Base-by-base conservation (phyloP, 2,113 vertebrate species). In the Psilopsiagon aurifrons region DNA sequence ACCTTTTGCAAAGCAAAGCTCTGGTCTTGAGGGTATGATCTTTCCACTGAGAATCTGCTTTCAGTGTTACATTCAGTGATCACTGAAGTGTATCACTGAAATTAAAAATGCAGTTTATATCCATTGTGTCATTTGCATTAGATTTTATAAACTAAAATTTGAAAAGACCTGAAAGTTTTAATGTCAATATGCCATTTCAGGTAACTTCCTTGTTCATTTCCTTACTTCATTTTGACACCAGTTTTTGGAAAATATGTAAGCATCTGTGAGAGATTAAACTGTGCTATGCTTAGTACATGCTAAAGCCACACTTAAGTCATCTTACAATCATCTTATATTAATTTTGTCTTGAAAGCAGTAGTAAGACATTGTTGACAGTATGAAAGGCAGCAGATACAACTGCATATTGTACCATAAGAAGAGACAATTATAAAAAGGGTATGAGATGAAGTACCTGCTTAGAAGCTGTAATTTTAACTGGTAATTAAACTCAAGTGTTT, bases 401-500 rank as follows among this genome's bases (percentile, higher is more conserved):
- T 97, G 54, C 78, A 68, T 96, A 97, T 97, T 97, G 94, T 97
- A 94, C 94, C 84, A 93, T 97, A 97, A 97, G 92, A 96, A 96
- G 90, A 96, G 81, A 97, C 94, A 96, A 98, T 98, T 98, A 96
- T 86, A 93, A 95, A 97, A 96, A 94, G 95, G 86, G 46, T 95
- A 93, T 78, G 96, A 97, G 95, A 98, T 98, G 81, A 98, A 98
- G 97, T 98, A 97, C 94, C 96, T 97, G 96, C 95, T 97, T 92
- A 94, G 68, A 96, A 97, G 84, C 96, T 97, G 76, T 97, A 97
- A 98, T 98, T 98, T 97, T 96, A 97, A 91, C 95, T 97, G 91
- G 93, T 97, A 98, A 98, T 98, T 98, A 98, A 98, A 97, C 88
- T 98, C 95, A 97, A 98, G 98, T 97, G 97, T 97, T 98, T 98